Evolutionary conservation across 1,140 invertebrate species (phyloP).

Genomic region (Zelostemma sp.): DNA sequence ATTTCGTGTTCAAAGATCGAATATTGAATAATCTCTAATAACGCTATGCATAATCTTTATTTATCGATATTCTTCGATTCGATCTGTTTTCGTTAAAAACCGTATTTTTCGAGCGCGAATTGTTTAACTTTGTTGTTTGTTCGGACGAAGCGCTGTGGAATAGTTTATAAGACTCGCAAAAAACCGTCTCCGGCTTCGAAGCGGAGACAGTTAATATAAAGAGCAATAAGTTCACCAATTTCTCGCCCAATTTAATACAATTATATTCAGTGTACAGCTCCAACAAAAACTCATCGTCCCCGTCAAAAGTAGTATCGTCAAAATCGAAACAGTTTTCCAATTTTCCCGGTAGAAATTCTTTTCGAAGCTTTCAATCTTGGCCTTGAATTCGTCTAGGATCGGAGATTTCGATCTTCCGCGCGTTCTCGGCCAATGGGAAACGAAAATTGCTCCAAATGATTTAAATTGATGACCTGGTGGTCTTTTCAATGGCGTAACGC

Average conservation of each 20-base stretch:
- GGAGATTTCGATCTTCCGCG: no score
- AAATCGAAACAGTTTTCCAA: no score
- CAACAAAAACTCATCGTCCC: no score
- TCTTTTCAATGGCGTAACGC: background rate
- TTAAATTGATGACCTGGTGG: no score
- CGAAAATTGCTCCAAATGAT: no score
- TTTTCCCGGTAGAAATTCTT: no score
- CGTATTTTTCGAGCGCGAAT: background rate
- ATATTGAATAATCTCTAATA: background rate
- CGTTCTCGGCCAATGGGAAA: no score
- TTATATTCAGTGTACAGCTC: no score
- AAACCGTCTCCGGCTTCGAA: background rate
- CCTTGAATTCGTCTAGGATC: no score
- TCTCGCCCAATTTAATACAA: conserved; percentile 8
- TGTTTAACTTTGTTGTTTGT: background rate
- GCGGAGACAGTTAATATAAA: conserved; percentile 5
- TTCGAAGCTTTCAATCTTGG: no score
- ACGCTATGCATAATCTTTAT: background rate
- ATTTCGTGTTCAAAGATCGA: conserved; percentile 3
- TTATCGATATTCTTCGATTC: background rate
- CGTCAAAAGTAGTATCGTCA: no score
- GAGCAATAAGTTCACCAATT: conserved; percentile 8
- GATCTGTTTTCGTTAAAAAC: background rate
- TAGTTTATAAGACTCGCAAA: background rate
- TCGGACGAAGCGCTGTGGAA: background rate